Evolutionary conservation across 1,140 invertebrate species (phyloP).

Genomic region (Caenorhabditis elegans): DNA sequence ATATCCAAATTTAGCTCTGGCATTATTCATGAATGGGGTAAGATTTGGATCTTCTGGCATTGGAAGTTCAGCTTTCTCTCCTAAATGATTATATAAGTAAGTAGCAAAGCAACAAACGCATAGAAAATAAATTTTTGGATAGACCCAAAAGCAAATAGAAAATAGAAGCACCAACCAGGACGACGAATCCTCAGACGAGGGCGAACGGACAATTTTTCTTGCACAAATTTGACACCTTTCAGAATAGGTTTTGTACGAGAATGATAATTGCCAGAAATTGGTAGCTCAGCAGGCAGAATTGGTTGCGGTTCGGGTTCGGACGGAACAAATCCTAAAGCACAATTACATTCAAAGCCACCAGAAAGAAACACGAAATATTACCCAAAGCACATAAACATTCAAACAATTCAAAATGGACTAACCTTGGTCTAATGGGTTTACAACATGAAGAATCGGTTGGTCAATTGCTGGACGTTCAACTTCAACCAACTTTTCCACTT

Average conservation of each 20-base stretch:
- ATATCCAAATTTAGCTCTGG: constrained; percentile 34
- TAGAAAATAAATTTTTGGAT: background rate
- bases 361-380: background rate
- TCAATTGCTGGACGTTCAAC: background rate
- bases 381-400: background rate
- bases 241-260: constrained; percentile 31
- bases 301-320: constrained; percentile 14
- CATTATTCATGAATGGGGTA: constrained; percentile 42
- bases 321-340: constrained; percentile 27
- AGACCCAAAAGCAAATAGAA: background rate
- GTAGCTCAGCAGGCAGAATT: constrained; percentile 10
- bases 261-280: constrained; percentile 19
- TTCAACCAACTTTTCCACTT: background rate
- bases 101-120: background rate
- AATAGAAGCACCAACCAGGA: constrained; percentile 38
- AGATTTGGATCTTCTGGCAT: constrained; percentile 37
- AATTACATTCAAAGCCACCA: constrained; percentile 22
- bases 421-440: constrained; percentile 11
- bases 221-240: constrained; percentile 25
- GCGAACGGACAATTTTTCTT: constrained; percentile 40
- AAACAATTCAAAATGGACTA: background rate
- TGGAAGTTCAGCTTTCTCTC: constrained; percentile 13
- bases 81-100: no score
- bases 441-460: background rate
- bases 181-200: constrained; percentile 43